Conservation (phyloP, 2,113 vertebrate genomes). For the Platycercus adscitus region DNA sequence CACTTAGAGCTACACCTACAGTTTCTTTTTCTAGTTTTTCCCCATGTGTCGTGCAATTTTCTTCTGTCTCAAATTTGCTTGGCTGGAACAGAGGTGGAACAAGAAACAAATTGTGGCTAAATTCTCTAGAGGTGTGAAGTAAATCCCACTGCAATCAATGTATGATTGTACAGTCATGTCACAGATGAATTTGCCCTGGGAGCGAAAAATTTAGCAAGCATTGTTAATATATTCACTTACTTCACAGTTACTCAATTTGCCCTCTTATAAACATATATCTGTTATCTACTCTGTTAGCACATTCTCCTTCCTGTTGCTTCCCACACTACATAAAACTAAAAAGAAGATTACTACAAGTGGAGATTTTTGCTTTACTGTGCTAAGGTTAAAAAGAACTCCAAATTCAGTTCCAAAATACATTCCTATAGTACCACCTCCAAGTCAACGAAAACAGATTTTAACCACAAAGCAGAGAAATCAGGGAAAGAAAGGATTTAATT, state of each 20-base stretch:
- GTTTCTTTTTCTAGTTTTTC: not conserved
- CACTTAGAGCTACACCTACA: slow-evolving; percentile 28
- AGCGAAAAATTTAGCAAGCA: not conserved
- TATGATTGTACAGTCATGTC: not conserved
- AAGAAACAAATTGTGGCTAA: not conserved
- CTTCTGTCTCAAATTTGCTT: not conserved
- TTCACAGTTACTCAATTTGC: slow-evolving; percentile 1
- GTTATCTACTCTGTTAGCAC: not conserved
- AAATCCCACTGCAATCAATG: not conserved
- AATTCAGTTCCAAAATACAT: not conserved
- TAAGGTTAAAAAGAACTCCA: not conserved
- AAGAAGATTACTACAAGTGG: not conserved
- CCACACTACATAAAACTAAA: not conserved
- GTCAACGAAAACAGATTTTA: not conserved
- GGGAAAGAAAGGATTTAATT: not conserved
- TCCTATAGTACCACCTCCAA: not conserved
- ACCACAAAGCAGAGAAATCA: not conserved
- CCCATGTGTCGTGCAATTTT: not conserved
- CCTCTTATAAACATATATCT: not conserved
- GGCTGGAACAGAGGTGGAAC: slow-evolving; percentile 7
- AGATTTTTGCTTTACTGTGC: not conserved
- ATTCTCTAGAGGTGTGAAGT: not conserved
- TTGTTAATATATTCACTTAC: not conserved
- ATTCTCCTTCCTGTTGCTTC: not conserved
- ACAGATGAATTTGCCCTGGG: not conserved